Evolutionary conservation across 2,113 vertebrate species (phyloP).

Genomic region (Boulengeromyrus knoepffleri): DNA sequence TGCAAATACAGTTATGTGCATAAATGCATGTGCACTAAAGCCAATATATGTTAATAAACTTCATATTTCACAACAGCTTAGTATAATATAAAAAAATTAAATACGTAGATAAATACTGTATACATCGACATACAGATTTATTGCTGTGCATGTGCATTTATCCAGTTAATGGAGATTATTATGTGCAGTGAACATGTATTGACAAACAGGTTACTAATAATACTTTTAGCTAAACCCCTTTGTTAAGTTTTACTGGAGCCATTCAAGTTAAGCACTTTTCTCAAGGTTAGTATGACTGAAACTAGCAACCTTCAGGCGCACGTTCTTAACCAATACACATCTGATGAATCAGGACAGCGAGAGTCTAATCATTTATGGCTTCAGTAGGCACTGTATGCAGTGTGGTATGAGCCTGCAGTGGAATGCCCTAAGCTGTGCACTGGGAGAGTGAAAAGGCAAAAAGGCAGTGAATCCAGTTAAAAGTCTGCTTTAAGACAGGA

Average conservation of each 20-base stretch:
- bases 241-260: background rate
- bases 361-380: background rate
- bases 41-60: background rate
- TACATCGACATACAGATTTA: background rate
- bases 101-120: background rate
- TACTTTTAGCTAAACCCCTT: background rate
- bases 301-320: background rate
- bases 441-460: background rate
- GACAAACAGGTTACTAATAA: background rate
- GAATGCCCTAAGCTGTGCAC: background rate
- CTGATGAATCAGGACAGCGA: background rate
- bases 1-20: background rate
- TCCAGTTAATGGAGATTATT: background rate
- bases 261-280: background rate
- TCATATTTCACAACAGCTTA: background rate
- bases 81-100: background rate
- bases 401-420: conserved; percentile 1
- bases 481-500: conserved; percentile 47
- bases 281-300: background rate
- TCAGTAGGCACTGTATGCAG: background rate
- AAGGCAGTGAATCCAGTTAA: conserved; percentile 64
- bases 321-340: background rate
- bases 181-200: background rate
- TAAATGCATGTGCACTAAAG: background rate
- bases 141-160: background rate